A percentile compares a stretch with the other conserved stretches of the same genome.
phyloP scores from a whole-genome alignment of 2,113 vertebrate species.

The Tragelaphus buxtoni region DNA sequence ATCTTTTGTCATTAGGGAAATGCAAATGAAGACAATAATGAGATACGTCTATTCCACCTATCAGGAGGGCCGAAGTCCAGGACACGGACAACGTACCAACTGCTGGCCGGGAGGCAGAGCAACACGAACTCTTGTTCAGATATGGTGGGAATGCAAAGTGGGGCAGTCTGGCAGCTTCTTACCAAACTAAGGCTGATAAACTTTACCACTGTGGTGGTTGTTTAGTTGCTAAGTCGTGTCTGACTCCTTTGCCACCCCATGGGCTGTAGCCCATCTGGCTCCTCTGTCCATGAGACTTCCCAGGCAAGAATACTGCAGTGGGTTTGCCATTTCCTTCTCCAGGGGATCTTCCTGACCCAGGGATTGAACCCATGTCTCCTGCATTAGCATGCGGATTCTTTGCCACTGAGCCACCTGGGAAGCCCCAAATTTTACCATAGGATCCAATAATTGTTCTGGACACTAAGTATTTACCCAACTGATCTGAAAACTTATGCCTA shows the following conservation, averaged over 20 bases:
- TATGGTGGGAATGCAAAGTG: background rate
- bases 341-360: background rate
- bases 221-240: background rate
- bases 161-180: background rate
- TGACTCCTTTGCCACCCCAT: background rate
- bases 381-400: background rate
- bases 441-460: background rate
- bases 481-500: background rate
- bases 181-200: background rate
- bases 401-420: background rate
- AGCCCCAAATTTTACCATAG: background rate
- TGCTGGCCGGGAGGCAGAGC: rapidly evolving
- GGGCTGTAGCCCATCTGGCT: background rate
- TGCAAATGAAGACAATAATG: constrained; percentile 25
- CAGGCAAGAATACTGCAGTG: background rate
- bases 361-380: background rate
- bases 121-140: rapidly evolving
- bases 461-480: background rate
- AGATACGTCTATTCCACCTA: background rate
- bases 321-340: background rate
- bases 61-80: background rate
- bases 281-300: background rate
- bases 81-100: background rate
- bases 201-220: background rate
- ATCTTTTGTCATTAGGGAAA: background rate